Conservation (phyloP, 1,140 invertebrate species). For the Cherax quadricarinatus region DNA sequence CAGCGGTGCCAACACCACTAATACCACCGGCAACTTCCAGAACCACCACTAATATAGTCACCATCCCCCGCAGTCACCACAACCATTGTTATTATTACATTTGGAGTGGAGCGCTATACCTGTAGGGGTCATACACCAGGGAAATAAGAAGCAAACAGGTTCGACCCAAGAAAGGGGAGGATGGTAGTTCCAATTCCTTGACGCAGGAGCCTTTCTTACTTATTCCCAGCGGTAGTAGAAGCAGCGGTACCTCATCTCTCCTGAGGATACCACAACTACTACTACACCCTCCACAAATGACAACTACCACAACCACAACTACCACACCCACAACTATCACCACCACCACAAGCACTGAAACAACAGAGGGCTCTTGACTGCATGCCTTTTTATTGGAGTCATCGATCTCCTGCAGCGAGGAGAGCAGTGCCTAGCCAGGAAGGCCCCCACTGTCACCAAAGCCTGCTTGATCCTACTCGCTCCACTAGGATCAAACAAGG, state of each 20-base stretch:
- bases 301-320: background rate
- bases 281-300: background rate
- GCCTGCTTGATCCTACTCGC: background rate
- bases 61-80: background rate
- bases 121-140: too few relatives aligned
- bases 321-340: background rate
- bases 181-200: too few relatives aligned
- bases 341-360: background rate
- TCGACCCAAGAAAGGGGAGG: too few relatives aligned
- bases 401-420: background rate
- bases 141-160: too few relatives aligned
- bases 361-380: background rate
- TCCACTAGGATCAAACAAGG: background rate
- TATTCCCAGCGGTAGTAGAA: too few relatives aligned
- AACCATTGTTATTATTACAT: too few relatives aligned
- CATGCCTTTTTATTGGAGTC: background rate
- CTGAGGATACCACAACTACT: background rate
- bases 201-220: too few relatives aligned
- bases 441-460: background rate
- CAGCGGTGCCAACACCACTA: too few relatives aligned
- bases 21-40: background rate
- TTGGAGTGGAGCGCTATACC: too few relatives aligned
- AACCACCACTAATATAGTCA: background rate
- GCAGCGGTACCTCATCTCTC: background rate
- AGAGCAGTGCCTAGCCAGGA: background rate